These are phyloP conservation scores for Zaprionus nigranus DNA, from an alignment of 1,140 invertebrate species.

Conservation along the genomic window DNA sequence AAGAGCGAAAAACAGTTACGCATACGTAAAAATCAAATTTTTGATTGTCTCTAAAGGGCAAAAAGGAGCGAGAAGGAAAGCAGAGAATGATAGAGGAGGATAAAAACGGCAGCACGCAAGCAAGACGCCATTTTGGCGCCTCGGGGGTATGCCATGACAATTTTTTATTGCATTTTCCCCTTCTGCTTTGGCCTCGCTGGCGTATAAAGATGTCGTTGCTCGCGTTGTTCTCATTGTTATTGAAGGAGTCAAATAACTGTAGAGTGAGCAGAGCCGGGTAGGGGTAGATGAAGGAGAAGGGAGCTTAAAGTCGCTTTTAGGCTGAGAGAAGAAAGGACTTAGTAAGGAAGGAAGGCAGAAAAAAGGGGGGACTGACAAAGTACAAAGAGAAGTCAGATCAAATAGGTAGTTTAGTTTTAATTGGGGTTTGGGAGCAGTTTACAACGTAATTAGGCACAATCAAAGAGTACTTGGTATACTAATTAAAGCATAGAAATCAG, in stretches of 20 bases:
- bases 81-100: background rate
- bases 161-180: slow-evolving; percentile 71
- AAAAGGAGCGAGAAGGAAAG: background rate
- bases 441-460: slow-evolving; percentile 12
- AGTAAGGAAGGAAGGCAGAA: background rate
- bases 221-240: slow-evolving; percentile 12
- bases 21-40: slow-evolving; percentile 78
- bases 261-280: background rate
- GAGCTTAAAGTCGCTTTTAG: slow-evolving; percentile 17
- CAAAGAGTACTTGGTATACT: slow-evolving; percentile 4
- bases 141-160: slow-evolving; percentile 27
- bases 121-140: slow-evolving; percentile 32
- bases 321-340: background rate
- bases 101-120: background rate
- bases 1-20: slow-evolving; percentile 61
- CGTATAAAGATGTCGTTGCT: slow-evolving; percentile 53
- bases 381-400: background rate
- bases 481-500: background rate
- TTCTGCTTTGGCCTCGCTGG: slow-evolving; percentile 31
- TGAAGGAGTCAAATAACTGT: slow-evolving; percentile 39
- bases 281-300: background rate
- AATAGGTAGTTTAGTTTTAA: slow-evolving; percentile 1
- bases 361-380: background rate
- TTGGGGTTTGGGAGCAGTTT: slow-evolving; percentile 7
- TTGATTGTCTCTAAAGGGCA: slow-evolving; percentile 65